Conservation (phyloP, 2,113 vertebrate species). For the Triplophysa tibetana region DNA sequence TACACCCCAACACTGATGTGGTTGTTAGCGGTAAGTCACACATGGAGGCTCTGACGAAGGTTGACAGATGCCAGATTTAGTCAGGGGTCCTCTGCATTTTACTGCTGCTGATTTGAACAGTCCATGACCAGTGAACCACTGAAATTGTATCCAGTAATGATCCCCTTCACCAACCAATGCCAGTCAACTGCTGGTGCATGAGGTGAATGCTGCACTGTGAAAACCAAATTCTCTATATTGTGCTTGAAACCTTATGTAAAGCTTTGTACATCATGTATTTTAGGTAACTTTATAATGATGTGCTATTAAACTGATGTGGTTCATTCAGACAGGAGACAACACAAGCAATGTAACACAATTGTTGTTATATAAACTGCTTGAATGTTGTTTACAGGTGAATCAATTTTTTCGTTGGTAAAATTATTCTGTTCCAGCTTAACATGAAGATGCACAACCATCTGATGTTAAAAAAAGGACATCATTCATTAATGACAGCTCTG, state of each 20-base stretch:
- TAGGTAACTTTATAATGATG: neutral
- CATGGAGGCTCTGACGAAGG: conserved; percentile 2
- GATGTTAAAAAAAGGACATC: too few relatives aligned
- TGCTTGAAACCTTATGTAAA: neutral
- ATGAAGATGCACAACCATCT: too few relatives aligned
- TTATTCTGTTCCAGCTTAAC: too few relatives aligned
- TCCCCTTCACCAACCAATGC: conserved; percentile 15
- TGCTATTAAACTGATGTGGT: neutral
- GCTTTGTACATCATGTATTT: neutral
- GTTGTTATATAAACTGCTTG: too few relatives aligned
- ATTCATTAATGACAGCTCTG: too few relatives aligned
- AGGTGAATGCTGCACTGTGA: conserved; percentile 3
- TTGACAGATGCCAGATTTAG: conserved; percentile 34
- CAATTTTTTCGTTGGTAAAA: too few relatives aligned
- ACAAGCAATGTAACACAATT: neutral
- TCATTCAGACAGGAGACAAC: neutral
- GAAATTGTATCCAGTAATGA: conserved; percentile 32
- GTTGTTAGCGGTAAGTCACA: conserved; percentile 28
- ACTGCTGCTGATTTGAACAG: conserved; percentile 31
- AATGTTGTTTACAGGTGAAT: too few relatives aligned
- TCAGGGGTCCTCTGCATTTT: conserved; percentile 9
- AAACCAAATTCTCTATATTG: neutral
- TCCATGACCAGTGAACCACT: neutral
- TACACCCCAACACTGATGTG: conserved; percentile 22
- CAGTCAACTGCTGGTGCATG: conserved; percentile 5